Base-by-base conservation (phyloP, 2,797 vertebrate species). In the Rhinogobio ventralis region DNA sequence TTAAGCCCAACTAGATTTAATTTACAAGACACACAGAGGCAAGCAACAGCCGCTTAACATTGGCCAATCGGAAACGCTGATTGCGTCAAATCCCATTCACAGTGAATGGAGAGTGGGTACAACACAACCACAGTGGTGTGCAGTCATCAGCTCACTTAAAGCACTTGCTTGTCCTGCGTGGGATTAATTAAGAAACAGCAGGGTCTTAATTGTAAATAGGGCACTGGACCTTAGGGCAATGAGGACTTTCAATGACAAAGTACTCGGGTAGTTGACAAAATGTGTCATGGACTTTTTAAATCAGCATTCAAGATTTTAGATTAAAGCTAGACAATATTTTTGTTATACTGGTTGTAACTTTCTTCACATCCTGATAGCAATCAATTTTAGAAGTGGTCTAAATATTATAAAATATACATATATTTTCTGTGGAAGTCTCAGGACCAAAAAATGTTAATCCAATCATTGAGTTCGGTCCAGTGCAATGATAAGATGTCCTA, bases 1-100 rank as follows among this genome's bases (percentile, higher is more conserved):
- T 89, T 91, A 90, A 91, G 87, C 89, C 90, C 45, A 82, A 91
- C 84, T 88, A 36, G 60, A 83, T 68, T 73, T 82, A 15, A 72
- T 79, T 80, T 71, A 66, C 28, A 23, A 33, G 45, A 84, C 68
- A 64, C 49, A 73, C 36, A 51, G 25, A 79, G 85, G 25, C 49
- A 73, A 81, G 42, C 73, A 49, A 51, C 76, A 85, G 72, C 81
- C 78, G 69, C 71, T 55, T 76, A 57, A 14, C 42, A 60, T 4
- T 39, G 77, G 17, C 77, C 51, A 66, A 66, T 72, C 69, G 57
- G 72, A 23, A 28, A 66, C 2, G 15, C n/a, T 28, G 55, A 53
- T 42, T 42, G 62, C 17, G n/a, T 77, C 77, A 77, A 76, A 62
- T 76, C 82, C n/a, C 23, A 45, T 71, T 71, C 20, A 23, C 28